Percentiles rank a stretch among this genome's conserved stretches.
These are phyloP conservation scores for Aptenodytes forsteri DNA, from an alignment of 2,113 vertebrate species.

Conservation along the genomic window DNA sequence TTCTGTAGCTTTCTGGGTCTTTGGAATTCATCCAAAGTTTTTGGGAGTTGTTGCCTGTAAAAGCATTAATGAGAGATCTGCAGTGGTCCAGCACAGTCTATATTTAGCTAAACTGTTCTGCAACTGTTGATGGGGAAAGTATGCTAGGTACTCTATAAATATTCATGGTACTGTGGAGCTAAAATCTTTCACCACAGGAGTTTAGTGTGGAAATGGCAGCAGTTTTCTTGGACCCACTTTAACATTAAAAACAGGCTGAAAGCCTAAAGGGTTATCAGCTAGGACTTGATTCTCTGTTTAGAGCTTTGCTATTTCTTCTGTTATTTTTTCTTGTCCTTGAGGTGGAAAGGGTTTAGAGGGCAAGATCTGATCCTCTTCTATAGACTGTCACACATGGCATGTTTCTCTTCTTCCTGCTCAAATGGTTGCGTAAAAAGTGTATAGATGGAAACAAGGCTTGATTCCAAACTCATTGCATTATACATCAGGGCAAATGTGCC, in stretches of 20 bases:
- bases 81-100: conserved; percentile 39
- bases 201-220: background rate
- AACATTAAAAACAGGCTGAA: background rate
- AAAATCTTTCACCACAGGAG: background rate
- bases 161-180: background rate
- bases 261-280: background rate
- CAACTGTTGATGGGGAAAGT: conserved; percentile 54
- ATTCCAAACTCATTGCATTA: background rate
- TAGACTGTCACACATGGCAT: background rate
- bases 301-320: background rate
- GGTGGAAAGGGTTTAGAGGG: background rate
- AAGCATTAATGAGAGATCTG: conserved; percentile 44
- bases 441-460: background rate
- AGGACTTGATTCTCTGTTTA: background rate
- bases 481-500: background rate
- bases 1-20: background rate
- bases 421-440: background rate
- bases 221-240: background rate
- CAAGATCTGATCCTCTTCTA: background rate
- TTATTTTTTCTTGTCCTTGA: background rate
- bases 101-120: conserved; percentile 69
- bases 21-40: conserved; percentile 38
- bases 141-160: conserved; percentile 60
- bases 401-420: background rate
- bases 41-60: background rate